phyloP scores from a whole-genome alignment of 2,113 vertebrate species.

The Solea solea region DNA sequence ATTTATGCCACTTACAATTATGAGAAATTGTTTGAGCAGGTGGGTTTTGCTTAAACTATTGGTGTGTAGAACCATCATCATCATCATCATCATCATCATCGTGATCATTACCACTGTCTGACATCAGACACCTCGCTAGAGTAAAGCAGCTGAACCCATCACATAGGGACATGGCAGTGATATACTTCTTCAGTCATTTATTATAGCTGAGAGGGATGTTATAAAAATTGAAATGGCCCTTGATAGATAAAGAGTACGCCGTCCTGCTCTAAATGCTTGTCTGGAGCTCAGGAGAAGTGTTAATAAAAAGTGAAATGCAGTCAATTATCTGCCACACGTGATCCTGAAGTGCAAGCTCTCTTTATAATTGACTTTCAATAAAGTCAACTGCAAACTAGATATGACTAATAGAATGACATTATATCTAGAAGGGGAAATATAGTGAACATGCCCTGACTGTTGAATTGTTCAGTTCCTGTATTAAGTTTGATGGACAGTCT shows the following conservation, averaged over 20 bases:
- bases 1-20: no score
- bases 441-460: not conserved
- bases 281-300: conserved; percentile 8
- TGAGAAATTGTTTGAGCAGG: no score
- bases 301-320: conserved; percentile 22
- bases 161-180: not conserved
- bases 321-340: conserved; percentile 24
- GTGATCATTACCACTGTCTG: not conserved
- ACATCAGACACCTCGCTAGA: not conserved
- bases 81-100: not conserved
- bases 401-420: not conserved
- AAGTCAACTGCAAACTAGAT: not conserved
- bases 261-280: not conserved
- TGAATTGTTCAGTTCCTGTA: not conserved
- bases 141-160: not conserved
- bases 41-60: no score
- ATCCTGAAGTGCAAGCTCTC: conserved; percentile 6
- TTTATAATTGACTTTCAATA: conserved; percentile 21
- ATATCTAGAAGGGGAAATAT: conserved; percentile 16
- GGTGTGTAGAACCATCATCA: no score
- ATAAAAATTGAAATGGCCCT: not conserved
- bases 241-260: not conserved
- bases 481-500: not conserved
- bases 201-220: not conserved
- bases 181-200: not conserved